phyloP scores from a whole-genome alignment of 37 sponge, comb jelly and placozoan species.

The Dysidea cf. avara region DNA sequence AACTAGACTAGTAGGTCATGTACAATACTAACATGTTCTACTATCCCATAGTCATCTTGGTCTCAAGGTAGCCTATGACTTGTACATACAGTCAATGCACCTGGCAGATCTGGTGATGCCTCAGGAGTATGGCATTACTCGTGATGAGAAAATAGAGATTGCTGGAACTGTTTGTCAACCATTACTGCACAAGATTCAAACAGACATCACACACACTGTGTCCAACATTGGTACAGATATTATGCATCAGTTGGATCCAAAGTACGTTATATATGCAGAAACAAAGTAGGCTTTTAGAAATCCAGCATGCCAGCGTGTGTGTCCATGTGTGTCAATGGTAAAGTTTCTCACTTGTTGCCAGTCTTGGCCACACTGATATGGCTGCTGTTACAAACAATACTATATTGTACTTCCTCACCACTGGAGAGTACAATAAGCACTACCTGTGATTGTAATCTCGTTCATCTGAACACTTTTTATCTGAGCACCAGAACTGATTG shows the following conservation, averaged over 20 bases:
- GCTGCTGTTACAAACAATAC: no score
- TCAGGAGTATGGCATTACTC: constrained; percentile 96
- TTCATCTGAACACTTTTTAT: no score
- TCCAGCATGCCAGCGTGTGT: no score
- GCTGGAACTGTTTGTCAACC: constrained; percentile 64
- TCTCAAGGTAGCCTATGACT: constrained; percentile 40
- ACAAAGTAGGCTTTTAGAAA: no score
- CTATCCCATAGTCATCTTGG: constrained; percentile 29
- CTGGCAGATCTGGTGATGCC: constrained; percentile 94
- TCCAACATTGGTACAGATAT: constrained; percentile 61
- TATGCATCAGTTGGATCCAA: constrained; percentile 70
- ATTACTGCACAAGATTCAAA: constrained; percentile 78
- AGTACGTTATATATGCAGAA: no score
- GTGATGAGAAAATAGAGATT: constrained; percentile 84
- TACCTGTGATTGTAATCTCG: no score
- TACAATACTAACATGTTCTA: constrained; percentile 4
- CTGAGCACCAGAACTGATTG: no score
- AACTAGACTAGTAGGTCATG: not conserved
- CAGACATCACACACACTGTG: constrained; percentile 77
- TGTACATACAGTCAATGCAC: constrained; percentile 57
- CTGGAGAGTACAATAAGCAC: no score
- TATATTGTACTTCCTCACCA: no score
- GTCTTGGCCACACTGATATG: no score
- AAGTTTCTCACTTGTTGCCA: no score
- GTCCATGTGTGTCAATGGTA: no score